Conservation (phyloP, 2,797 vertebrate genomes). For the Myotis vivesi region DNA sequence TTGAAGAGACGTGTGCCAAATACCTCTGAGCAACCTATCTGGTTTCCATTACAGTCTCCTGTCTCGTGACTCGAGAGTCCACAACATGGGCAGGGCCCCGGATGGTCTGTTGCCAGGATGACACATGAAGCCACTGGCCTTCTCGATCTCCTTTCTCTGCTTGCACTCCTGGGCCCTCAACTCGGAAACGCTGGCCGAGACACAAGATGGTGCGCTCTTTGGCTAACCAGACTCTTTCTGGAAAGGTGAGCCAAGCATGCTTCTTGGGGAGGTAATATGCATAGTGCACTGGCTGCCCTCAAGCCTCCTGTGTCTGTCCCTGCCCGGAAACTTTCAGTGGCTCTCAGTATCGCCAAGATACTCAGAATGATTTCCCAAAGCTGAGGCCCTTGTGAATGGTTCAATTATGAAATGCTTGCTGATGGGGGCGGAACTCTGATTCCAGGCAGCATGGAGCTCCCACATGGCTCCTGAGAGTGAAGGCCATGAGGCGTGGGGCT, state of each 20-base stretch:
- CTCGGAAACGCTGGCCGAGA: neutral
- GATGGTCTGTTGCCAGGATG: neutral
- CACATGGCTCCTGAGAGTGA: neutral
- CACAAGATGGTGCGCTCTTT: neutral
- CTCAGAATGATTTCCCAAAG: neutral
- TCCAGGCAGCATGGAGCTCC: neutral
- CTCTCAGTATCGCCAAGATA: neutral
- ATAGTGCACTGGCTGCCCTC: neutral
- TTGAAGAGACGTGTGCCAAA: neutral
- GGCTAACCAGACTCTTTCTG: neutral
- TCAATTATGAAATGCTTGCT: neutral
- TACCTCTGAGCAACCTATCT: neutral
- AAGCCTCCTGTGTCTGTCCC: neutral
- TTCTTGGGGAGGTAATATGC: neutral
- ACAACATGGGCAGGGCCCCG: fast-evolving
- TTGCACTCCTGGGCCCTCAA: too few species aligned
- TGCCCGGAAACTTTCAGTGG: neutral
- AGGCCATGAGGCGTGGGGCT: neutral
- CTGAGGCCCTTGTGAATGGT: neutral
- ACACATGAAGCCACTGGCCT: neutral
- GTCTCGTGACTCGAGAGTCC: neutral
- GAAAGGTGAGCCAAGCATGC: neutral
- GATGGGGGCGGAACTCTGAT: neutral
- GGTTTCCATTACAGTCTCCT: neutral
- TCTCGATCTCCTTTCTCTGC: neutral